These are phyloP conservation scores for Fopius arisanus DNA, from an alignment of 1,140 invertebrate species.

Conservation along the genomic window DNA sequence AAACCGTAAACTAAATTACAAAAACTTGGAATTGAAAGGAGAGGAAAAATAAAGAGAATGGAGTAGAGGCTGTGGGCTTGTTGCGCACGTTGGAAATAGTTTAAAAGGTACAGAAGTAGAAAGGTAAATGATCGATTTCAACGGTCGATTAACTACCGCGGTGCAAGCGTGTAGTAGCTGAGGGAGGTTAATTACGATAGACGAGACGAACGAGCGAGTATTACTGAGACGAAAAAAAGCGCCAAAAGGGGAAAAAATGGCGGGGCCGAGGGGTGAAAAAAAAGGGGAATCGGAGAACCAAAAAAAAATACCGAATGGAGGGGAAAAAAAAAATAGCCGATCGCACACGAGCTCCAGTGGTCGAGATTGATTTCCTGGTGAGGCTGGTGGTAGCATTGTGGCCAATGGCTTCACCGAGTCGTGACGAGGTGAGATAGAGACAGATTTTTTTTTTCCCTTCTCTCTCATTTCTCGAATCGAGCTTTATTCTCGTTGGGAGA, in stretches of 20 bases:
- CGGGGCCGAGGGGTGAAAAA: constrained; percentile 12
- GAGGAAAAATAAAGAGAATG: background rate
- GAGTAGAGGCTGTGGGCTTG: background rate
- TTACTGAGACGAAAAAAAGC: constrained; percentile 25
- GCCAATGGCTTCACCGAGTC: constrained; percentile 32
- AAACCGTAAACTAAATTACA: background rate
- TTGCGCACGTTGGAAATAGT: background rate
- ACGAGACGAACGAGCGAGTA: constrained; percentile 11
- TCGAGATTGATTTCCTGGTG: constrained; percentile 31
- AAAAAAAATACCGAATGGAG: background rate
- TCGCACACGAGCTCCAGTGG: constrained; percentile 9
- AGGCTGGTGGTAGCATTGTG: constrained; percentile 28
- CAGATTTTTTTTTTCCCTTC: background rate
- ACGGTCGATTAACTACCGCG: constrained; percentile 19
- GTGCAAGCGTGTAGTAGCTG: constrained; percentile 11
- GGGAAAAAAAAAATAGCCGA: constrained; percentile 18
- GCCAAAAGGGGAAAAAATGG: constrained; percentile 7
- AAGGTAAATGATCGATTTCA: constrained; percentile 26
- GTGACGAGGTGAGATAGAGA: constrained; percentile 27
- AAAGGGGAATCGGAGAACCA: background rate
- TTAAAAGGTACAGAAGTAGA: constrained; percentile 8
- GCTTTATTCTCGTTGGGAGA: constrained; percentile 29
- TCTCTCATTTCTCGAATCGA: constrained; percentile 8
- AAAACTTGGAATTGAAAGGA: background rate
- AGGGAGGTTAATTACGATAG: constrained; percentile 24